Percentiles rank a stretch among this genome's conserved stretches.
Conservation (phyloP, 1,140 invertebrate genomes). For the Lucilia cuprina region DNA sequence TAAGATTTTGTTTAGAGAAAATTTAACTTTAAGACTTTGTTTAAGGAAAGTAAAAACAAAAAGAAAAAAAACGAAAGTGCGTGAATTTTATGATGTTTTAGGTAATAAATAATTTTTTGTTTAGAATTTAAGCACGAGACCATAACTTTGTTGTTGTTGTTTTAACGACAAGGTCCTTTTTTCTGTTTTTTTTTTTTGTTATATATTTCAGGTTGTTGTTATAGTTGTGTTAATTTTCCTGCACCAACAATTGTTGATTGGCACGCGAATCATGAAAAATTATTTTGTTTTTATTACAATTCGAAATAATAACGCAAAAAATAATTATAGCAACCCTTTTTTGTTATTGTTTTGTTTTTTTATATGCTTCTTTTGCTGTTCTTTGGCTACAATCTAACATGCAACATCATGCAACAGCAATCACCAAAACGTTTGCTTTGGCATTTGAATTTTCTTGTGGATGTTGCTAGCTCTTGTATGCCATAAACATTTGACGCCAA, state of each 20-base stretch:
- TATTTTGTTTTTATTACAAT: slow-evolving; percentile 1
- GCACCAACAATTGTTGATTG: slow-evolving; percentile 12
- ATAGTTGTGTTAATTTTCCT: slow-evolving; percentile 6
- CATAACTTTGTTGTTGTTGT: background rate
- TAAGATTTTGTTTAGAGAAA: background rate
- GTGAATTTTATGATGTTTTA: background rate
- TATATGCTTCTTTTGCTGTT: background rate
- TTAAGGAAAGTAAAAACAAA: background rate
- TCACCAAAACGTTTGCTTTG: background rate
- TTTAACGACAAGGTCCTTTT: slow-evolving; percentile 6
- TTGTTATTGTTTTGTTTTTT: too few species aligned
- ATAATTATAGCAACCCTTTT: slow-evolving; percentile 21
- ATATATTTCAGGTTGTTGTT: slow-evolving; percentile 9
- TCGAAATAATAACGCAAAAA: background rate
- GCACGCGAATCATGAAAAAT: slow-evolving; percentile 25
- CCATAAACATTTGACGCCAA: slow-evolving; percentile 16
- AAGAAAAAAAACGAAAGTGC: background rate
- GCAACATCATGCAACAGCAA: background rate
- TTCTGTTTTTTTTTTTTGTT: background rate
- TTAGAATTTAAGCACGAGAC: background rate
- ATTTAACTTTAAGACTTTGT: background rate
- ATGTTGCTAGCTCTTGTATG: background rate
- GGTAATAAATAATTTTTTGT: background rate
- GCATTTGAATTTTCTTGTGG: background rate
- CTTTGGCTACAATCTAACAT: background rate